A percentile compares a stretch with the other conserved stretches of the same genome.
phyloP scores from a whole-genome alignment of 2,797 vertebrate species.

The Chromobotia macracanthus region DNA sequence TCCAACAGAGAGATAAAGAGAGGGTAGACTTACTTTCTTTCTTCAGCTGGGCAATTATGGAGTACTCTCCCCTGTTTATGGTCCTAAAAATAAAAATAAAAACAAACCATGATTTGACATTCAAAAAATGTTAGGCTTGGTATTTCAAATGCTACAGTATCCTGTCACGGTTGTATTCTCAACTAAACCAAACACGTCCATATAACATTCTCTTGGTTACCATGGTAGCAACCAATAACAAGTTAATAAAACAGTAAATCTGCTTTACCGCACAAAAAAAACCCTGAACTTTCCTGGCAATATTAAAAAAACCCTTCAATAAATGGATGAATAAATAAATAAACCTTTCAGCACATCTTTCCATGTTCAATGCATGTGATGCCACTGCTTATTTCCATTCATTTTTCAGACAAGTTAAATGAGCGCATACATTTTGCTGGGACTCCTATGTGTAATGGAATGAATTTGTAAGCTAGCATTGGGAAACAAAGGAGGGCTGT shows the following conservation, averaged over 20 bases:
- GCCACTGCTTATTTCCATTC: neutral
- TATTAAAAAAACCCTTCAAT: neutral
- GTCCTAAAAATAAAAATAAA: constrained; percentile 78
- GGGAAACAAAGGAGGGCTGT: constrained; percentile 17
- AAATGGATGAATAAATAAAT: constrained; percentile 1
- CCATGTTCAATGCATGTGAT: constrained; percentile 1
- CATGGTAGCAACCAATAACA: neutral
- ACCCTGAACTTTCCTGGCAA: neutral
- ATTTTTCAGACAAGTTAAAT: neutral
- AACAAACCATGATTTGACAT: constrained; percentile 1
- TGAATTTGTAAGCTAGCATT: constrained; percentile 19
- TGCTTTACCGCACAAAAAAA: no score
- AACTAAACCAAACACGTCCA: neutral
- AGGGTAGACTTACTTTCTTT: constrained; percentile 88
- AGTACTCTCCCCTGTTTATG: constrained; percentile 94
- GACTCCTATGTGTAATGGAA: constrained; percentile 20
- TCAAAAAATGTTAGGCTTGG: neutral
- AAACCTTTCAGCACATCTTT: neutral
- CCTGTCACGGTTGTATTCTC: neutral
- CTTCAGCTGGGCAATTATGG: constrained; percentile 93
- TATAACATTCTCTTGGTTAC: neutral
- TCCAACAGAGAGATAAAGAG: no score
- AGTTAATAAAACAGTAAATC: neutral
- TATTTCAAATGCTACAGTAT: neutral
- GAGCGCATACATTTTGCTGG: constrained; percentile 14